Evolutionary conservation across 1,140 invertebrate genomes (phyloP), one percentile per base, ranked within the genome.

Genomic region (Macrostomum lignano): DNA sequence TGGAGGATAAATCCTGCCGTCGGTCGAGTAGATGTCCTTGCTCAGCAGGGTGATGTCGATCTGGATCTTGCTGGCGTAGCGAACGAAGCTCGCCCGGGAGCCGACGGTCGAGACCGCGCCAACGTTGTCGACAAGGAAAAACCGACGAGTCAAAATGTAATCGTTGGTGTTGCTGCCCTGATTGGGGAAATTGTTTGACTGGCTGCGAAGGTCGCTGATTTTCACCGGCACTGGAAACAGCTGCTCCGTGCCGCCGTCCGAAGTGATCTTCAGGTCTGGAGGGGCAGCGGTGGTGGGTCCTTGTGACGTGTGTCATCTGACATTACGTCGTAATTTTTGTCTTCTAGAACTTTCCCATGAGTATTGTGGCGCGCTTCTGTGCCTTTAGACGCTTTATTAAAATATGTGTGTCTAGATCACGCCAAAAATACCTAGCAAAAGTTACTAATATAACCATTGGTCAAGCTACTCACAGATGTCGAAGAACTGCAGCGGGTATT

Each of bases 111-210:
- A 5, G 11, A 17, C 15, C 19, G 35, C 42, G 17, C 43, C 44
- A 9, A 42, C 28, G 40, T 54, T 57, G 39, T 73, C 67, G 20
- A 71, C 55, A 2, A 72, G 40, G 44, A 73, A 71, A 46, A 73
- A 71, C 36, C 71, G 61, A 34, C 65, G 55, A 0, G 67, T 63
- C 11, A 74, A 9, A 28, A 28, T 28, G 14, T 17, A 28, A 28
- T 14, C 3, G 3, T 13, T 17, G 7, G 14, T 13, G 9, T 28
- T 17, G 17, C 14, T 15, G 17, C 14, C 14, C 9, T 15, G 3
- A 9, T 28, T 28, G 15, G 26, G 26, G 19, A 17, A 15, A 9
- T 14, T 5, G 3, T 17, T 17, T 3, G 3, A 5, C 7, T 28
- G 14, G 19, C 26, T 28, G 15, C 15, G 7, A 9, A 28, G 14